Conservation (phyloP, 2,113 vertebrate species). For the western clawed frog (Xenopus tropicalis) region UCB_Xtro_10.0 CM004444.2:106744001-106744500, state of each 20-base stretch:
- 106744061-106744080: conserved; percentile 15
- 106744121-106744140: conserved; percentile 39
- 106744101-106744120: conserved; percentile 40
- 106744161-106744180: conserved; percentile 27
- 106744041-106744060: conserved; percentile 17
- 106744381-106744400: conserved; percentile 17
- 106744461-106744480: neutral
- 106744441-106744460: no score
- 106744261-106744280: conserved; percentile 37
- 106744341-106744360: conserved; percentile 5
- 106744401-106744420: conserved; percentile 7
- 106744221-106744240: conserved; percentile 19
- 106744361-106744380: neutral
- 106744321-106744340: conserved; percentile 23
- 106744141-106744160: conserved; percentile 39
- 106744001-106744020: neutral
- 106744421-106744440: neutral
- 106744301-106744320: conserved; percentile 11
- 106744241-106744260: conserved; percentile 36
- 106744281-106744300: conserved; percentile 17
- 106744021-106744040: neutral
- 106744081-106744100: conserved; percentile 32
- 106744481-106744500: no score
- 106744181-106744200: conserved; percentile 35
- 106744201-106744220: conserved; percentile 35